Base-by-base conservation (phyloP, 2,888 invertebrate genomes). In the Saturnia pavonia region DNA sequence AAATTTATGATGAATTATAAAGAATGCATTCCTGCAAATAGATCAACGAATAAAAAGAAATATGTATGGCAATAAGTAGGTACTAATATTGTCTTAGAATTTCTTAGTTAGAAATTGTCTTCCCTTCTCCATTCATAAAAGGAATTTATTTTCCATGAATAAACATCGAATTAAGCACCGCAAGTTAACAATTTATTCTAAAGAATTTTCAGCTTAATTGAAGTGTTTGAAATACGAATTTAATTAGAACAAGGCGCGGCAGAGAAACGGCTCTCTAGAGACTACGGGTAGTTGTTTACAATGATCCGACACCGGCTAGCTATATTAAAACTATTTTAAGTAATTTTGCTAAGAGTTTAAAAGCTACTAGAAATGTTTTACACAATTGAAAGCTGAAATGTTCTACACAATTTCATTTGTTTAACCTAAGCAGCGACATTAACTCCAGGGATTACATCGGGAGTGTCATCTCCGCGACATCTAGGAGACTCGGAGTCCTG, bases 221-320 rank as follows among this genome's bases (percentile, higher is more conserved):
- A 75, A 74, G 77, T 71, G 74, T 72, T 73, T 74, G 73, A 74
- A 78, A 73, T 76, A 71, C 70, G 67, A 72, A 72, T 75, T 77
- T 77, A 76, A 76, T 77, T 76, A 63, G 40, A 34, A 74, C 68
- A 63, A 63, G 34, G 60, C 45, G 68, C 42, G 65, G 40, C 67
- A n/a, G 42, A 25, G 70, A 67, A 70, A 54, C 51, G 54, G 54
- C 54, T 51, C 70, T 60, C 67, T 16, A n/a, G 70, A 43, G 70
- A 67, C 34, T 19, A 65, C 19, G 65, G 40, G 14, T 27, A 25
- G 27, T 40, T 65, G 69, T 40, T 51, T 66, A 48, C 69, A 66
- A 54, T 67, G 42, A 43, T 54, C 45, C 42, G 42, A 45, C 70
- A 51, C 66, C 45, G 63, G 34, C 43, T 43, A 11, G 22, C 42